Percentiles rank a stretch among this genome's conserved stretches.
These are phyloP conservation scores for Misgurnus mizolepis DNA, from an alignment of 2,113 vertebrate genomes.

Conservation along the genomic window DNA sequence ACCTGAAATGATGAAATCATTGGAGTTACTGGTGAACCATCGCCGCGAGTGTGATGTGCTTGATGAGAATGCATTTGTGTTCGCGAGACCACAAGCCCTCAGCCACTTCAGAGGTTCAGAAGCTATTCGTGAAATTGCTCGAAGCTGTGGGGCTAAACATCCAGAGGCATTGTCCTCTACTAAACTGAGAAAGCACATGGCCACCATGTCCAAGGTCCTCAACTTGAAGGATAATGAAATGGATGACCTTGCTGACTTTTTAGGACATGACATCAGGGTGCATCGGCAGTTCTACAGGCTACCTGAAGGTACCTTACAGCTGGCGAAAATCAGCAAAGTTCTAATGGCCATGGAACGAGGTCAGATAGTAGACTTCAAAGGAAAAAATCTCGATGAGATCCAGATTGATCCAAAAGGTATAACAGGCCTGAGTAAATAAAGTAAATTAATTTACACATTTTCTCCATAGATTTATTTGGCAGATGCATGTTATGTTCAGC, in stretches of 20 bases:
- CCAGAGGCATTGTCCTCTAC: conserved; percentile 29
- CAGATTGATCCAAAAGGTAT: conserved; percentile 43
- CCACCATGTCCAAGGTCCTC: conserved; percentile 41
- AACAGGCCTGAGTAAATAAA: background rate
- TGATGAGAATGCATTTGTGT: conserved; percentile 39
- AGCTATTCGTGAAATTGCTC: conserved; percentile 28
- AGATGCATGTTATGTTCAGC: background rate
- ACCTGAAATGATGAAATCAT: background rate
- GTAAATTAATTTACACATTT: background rate
- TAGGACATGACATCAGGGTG: conserved; percentile 35
- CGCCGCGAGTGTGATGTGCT: conserved; percentile 24
- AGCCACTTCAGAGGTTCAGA: conserved; percentile 24
- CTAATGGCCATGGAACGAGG: conserved; percentile 23
- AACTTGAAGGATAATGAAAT: conserved; percentile 26
- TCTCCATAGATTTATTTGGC: background rate
- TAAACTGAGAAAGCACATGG: conserved; percentile 47
- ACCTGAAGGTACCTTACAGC: conserved; percentile 36
- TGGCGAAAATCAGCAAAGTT: conserved; percentile 36
- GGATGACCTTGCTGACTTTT: conserved; percentile 24
- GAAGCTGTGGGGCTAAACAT: conserved; percentile 33
- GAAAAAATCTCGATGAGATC: conserved; percentile 43
- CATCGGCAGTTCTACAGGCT: conserved; percentile 29
- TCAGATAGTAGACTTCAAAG: conserved; percentile 30
- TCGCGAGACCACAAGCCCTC: conserved; percentile 36
- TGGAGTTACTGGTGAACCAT: background rate